Base-by-base conservation (phyloP, 2,113 vertebrate species). In the Pao palembangensis region DNA sequence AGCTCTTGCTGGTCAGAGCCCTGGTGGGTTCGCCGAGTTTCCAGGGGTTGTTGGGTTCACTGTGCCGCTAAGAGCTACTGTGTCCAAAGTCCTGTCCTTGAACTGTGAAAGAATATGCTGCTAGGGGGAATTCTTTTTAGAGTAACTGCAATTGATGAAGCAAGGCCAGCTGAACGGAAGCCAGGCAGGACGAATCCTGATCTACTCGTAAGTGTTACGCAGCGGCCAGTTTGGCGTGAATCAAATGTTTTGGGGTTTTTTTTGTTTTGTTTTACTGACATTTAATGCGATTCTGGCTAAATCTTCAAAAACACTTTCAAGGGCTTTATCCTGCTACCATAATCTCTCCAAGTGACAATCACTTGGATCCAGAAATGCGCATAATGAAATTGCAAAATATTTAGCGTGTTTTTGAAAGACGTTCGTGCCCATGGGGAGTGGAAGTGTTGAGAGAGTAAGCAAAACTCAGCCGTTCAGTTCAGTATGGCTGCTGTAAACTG, bases 11-110 rank as follows among this genome's bases (percentile, higher is more conserved):
- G 74, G 73, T 75, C 73, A 63, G 80, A 85, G 80, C 80, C 63
- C 77, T 51, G 3, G 61, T 68, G 64, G 78, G 85, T 88, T 89
- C 78, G 69, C 55, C 67, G 78, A 78, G 81, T 83, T 87, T 87
- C 72, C 62, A 57, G 78, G 82, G 90, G 88, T 91, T 87, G 82
- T 47, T 75, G 87, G 71, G 88, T 91, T 91, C 83, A 63, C 57
- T 6, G 69, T 28, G 64, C 77, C 62, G 79, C 82, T 74, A 67
- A 78, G 79, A 79, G 81, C 76, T 60, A 69, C 71, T 84, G 80
- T 69, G 79, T 83, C 81, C 71, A 83, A 79, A 86, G 76, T 77
- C 86, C 86, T 66, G 76, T 85, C 90, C 88, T 90, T 88, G 85
- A 90, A 88, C 81, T 80, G 85, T 81, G 78, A 73, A 75, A 84